Evolutionary conservation across 2,113 vertebrate species (phyloP), one percentile per base, ranked within the genome.

Genomic region (Chlorocebus sabaeus): DNA sequence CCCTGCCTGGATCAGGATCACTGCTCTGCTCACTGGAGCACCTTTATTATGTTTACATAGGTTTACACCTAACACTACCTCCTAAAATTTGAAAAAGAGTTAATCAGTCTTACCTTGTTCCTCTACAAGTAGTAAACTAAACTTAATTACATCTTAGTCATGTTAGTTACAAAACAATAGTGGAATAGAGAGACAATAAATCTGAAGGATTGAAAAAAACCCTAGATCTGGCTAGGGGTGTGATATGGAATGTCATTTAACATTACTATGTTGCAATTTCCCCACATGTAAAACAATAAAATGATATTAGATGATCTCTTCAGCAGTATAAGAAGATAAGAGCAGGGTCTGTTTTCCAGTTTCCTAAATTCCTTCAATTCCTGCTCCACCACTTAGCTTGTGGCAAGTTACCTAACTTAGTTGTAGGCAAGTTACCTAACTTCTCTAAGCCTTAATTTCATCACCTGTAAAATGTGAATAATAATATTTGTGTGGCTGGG

Each of bases 381-480:
- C n/a, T 32, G 75, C 23, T 50, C 81, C 1, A 23, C 70, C 20
- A 84, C 55, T 79, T 64, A 80, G 45, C 43, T 45, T 40, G 17
- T 40, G 76, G 25, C 52, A 78, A 90, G 59, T 82, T 72, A 93
- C 27, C 59, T 55, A 72, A 30, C 23, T 27, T 90, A 86, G 61
- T 64, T 64, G 61, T 64, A 64, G 64, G 25, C 52, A 72, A 90
- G 59, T 82, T 72, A 93, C 32, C 59, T 55, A 72, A 25, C 20
- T 23, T 90, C 86, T 68, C 89, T 82, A 48, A 82, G 16, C 30
- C 61, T 89, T 78, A 52, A 83, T 92, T 93, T 97, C 52, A 52
- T 86, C 68, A 92, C 16, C 32, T 70, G 9, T 72, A 93, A 95
- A 95, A 84, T 14, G 23, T 38, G 35, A 57, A 70, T 57, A 20